Evolutionary conservation across 2,113 vertebrate species (phyloP).

Genomic region (Pomatostomus ruficeps): DNA sequence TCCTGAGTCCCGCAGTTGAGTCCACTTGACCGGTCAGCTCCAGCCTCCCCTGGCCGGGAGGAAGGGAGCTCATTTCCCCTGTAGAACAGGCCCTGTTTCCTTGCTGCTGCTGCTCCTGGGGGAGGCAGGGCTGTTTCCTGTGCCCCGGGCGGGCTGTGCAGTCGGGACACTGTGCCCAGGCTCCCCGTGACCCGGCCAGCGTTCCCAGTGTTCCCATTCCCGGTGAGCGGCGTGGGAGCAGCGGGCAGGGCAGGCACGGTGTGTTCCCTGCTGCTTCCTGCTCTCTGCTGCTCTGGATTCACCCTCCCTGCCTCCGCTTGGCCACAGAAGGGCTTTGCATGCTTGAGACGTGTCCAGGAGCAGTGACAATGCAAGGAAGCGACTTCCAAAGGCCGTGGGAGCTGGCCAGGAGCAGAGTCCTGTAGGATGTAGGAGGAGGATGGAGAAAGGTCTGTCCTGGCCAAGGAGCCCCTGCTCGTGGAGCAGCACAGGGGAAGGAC

Average conservation of each 20-base stretch:
- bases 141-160: background rate
- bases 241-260: background rate
- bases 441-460: background rate
- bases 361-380: slow-evolving; percentile 47
- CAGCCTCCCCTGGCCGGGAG: background rate
- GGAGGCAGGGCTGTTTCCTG: background rate
- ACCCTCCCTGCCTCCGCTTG: background rate
- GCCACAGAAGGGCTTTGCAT: background rate
- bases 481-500: fast-evolving
- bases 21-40: background rate
- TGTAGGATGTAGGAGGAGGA: background rate
- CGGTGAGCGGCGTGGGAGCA: background rate
- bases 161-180: background rate
- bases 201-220: no score
- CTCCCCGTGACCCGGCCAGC: background rate
- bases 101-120: background rate
- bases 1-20: fast-evolving
- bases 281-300: background rate
- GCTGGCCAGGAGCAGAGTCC: background rate
- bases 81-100: background rate
- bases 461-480: background rate
- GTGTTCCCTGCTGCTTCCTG: slow-evolving; percentile 42
- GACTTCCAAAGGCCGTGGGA: background rate
- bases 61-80: background rate
- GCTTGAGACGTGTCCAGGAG: background rate